These are phyloP conservation scores for Aethes cnicana DNA, from an alignment of 2,888 invertebrate genomes.

Conservation along the genomic window DNA sequence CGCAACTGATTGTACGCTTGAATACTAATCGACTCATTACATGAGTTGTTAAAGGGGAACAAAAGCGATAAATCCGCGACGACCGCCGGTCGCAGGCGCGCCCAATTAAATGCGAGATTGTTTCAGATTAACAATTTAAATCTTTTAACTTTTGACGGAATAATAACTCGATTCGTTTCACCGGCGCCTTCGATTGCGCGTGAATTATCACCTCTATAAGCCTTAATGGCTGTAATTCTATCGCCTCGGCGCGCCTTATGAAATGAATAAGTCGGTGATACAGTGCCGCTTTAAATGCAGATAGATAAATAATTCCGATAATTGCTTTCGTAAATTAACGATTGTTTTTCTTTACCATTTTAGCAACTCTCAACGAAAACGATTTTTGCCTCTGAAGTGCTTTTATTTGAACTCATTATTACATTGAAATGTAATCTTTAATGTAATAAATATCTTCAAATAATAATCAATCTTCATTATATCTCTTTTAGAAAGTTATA, in stretches of 20 bases:
- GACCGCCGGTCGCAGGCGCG: constrained; percentile 6
- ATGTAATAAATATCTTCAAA: too few relatives aligned
- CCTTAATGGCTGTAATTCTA: constrained; percentile 24
- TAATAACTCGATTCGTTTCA: background rate
- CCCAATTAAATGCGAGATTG: constrained; percentile 21
- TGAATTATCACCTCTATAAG: constrained; percentile 22
- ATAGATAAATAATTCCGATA: constrained; percentile 7
- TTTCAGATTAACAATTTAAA: constrained; percentile 28
- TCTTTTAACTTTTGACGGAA: constrained; percentile 9
- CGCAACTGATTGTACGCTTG: constrained; percentile 37
- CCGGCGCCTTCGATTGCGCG: constrained; percentile 12
- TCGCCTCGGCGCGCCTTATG: constrained; percentile 1
- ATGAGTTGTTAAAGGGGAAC: constrained; percentile 19
- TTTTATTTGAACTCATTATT: too few relatives aligned
- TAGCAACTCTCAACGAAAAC: too few relatives aligned
- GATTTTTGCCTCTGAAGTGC: too few relatives aligned
- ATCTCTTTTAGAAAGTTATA: too few relatives aligned
- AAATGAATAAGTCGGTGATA: constrained; percentile 16
- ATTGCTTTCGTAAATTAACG: background rate
- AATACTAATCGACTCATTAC: constrained; percentile 38
- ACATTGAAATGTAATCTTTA: too few relatives aligned
- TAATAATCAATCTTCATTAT: too few relatives aligned
- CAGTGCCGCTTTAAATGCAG: constrained; percentile 18
- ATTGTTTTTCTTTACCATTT: too few relatives aligned
- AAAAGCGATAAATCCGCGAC: constrained; percentile 24